Evolutionary conservation across 2,888 invertebrate species (phyloP).

Genomic region (Bellardia bayeri): DNA sequence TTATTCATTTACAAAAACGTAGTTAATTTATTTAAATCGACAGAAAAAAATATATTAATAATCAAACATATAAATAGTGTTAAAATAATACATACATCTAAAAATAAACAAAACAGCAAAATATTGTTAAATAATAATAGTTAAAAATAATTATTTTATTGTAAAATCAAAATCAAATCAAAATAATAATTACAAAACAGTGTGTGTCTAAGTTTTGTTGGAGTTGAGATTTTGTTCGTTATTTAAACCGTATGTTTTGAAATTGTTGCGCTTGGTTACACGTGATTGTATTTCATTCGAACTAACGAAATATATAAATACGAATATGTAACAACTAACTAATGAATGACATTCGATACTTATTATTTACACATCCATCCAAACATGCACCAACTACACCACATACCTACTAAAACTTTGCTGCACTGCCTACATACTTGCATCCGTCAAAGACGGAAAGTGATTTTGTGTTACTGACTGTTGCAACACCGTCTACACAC

Average conservation of each 20-base stretch:
- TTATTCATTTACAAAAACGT: not conserved
- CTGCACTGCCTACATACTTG: not conserved
- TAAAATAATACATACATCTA: not conserved
- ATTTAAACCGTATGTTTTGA: conserved; percentile 58
- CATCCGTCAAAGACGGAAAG: not conserved
- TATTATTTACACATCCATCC: conserved; percentile 26
- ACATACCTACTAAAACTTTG: not conserved
- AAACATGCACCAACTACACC: not conserved
- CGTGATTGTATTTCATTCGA: conserved; percentile 58
- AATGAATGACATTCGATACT: conserved; percentile 47
- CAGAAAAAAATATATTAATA: not conserved
- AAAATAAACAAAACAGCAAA: not conserved
- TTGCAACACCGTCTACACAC: conserved; percentile 4
- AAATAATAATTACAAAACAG: not conserved
- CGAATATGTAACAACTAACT: conserved; percentile 24
- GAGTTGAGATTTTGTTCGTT: conserved; percentile 36
- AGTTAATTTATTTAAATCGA: not conserved
- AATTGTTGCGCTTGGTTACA: conserved; percentile 71
- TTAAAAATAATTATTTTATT: not conserved
- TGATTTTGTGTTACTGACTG: not conserved
- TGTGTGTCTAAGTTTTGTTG: conserved; percentile 1
- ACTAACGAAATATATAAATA: conserved; percentile 10
- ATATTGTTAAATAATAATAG: conserved; percentile 16
- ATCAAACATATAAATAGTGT: not conserved
- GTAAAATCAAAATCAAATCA: not conserved